These are phyloP conservation scores for Gobius niger DNA, from an alignment of 2,113 vertebrate genomes.

Conservation along the genomic window DNA sequence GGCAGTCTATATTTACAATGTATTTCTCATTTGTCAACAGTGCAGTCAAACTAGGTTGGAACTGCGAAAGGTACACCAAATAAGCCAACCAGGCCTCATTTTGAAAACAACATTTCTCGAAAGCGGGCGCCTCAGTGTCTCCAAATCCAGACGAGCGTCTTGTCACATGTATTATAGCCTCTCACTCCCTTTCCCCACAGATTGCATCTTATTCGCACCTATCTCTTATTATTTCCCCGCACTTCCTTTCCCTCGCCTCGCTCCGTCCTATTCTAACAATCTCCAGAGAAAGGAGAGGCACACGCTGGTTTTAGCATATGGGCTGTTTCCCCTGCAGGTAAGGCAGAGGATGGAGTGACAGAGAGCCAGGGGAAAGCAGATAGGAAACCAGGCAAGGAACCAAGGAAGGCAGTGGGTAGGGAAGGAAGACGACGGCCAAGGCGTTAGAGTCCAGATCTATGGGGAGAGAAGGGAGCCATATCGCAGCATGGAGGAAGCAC, in stretches of 20 bases:
- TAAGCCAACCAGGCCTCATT: too few relatives aligned
- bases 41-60: too few relatives aligned
- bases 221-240: conserved; percentile 40
- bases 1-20: too few relatives aligned
- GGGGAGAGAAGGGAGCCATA: conserved; percentile 23
- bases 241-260: background rate
- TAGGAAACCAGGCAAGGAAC: conserved; percentile 11
- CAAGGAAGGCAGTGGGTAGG: conserved; percentile 8
- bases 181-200: conserved; percentile 34
- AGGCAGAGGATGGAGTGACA: conserved; percentile 29
- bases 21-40: too few relatives aligned
- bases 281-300: conserved; percentile 18
- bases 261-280: conserved; percentile 50
- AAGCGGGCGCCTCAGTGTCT: conserved; percentile 3
- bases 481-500: conserved; percentile 44
- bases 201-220: conserved; percentile 33
- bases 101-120: background rate
- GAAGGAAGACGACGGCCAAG: background rate
- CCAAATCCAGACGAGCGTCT: too few relatives aligned
- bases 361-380: conserved; percentile 22
- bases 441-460: conserved; percentile 39
- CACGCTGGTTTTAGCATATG: conserved; percentile 35
- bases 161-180: conserved; percentile 53
- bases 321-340: conserved; percentile 26
- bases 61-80: too few relatives aligned